Evolutionary conservation across 2,888 invertebrate species (phyloP), one percentile per base, ranked within the genome.

Genomic region (Leptopilina syphax): DNA sequence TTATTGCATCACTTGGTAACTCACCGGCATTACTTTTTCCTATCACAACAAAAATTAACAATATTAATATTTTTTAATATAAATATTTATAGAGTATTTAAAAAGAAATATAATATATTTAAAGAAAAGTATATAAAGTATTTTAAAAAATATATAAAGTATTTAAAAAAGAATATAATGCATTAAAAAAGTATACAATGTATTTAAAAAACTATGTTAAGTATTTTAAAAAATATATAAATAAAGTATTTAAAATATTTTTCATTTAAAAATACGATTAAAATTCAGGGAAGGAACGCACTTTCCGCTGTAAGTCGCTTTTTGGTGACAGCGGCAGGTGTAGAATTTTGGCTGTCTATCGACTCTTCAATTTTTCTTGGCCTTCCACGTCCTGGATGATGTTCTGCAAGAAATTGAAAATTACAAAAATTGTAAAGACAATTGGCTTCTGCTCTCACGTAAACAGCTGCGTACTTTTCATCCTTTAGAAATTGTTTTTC

Each of bases 331-430:
- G 84, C 85, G 41, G 81, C 83, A 41, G 89, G 85, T 57, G 89
- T 86, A 10, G 87, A 84, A 50, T 88, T 84, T 80, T 88, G 88
- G 80, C 85, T 89, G 18, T 91, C 91, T 47, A 83, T 88, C 3
- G 87, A 41, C n/a, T 91, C 91, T 70, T 91, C 91, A 41, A 79
- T 80, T 88, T 90, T 92, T 76, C 81, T 81, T 85, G 86, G 82
- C 82, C 90, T 86, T 60, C 85, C 88, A 80, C 89, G 87, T 80
- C 84, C 87, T 67, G 86, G 81, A 85, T 83, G 68, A 80, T 80
- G 70, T 44, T 77, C 41, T 78, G 77, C 10, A 78, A 65, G 50
- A 50, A 50, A 54, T 50, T 24, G 27, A 13, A 3, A 65, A 6
- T 34, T 3, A 6, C 13, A 34, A 4, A 34, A 65, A 34, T 34